A percentile compares a stretch with the other conserved stretches of the same genome.
Evolutionary conservation across 1,140 invertebrate species (phyloP).

Genomic region (Drosophila auraria): DNA sequence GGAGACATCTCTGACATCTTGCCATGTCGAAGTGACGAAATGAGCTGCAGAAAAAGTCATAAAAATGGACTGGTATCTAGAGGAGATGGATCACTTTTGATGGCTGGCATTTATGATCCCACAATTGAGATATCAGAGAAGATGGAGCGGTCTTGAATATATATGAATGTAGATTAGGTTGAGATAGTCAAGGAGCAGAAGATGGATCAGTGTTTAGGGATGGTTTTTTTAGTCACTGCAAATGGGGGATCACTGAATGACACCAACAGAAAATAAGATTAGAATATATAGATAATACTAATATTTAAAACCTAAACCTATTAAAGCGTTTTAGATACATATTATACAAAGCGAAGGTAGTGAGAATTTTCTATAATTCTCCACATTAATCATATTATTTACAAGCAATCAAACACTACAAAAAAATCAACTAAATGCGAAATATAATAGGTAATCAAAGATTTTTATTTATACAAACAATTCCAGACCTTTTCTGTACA

Average conservation of each 20-base stretch:
- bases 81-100: conserved; percentile 48
- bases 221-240: neutral
- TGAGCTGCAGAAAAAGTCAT: conserved; percentile 36
- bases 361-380: no score
- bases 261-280: no score
- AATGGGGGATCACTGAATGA: neutral
- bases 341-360: no score
- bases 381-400: neutral
- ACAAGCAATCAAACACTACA: neutral
- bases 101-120: conserved; percentile 40
- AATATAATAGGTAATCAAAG: conserved; percentile 2
- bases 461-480: conserved; percentile 19
- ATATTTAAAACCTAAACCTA: no score
- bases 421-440: neutral
- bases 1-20: conserved; percentile 34
- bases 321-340: neutral
- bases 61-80: conserved; percentile 25
- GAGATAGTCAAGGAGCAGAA: conserved; percentile 11
- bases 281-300: neutral
- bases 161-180: neutral
- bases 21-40: conserved; percentile 44
- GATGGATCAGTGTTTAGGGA: conserved; percentile 7
- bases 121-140: conserved; percentile 32
- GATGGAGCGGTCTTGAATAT: conserved; percentile 1
- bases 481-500: neutral